Base-by-base conservation (phyloP, 2,113 vertebrate species). In the Aramus guarauna region DNA sequence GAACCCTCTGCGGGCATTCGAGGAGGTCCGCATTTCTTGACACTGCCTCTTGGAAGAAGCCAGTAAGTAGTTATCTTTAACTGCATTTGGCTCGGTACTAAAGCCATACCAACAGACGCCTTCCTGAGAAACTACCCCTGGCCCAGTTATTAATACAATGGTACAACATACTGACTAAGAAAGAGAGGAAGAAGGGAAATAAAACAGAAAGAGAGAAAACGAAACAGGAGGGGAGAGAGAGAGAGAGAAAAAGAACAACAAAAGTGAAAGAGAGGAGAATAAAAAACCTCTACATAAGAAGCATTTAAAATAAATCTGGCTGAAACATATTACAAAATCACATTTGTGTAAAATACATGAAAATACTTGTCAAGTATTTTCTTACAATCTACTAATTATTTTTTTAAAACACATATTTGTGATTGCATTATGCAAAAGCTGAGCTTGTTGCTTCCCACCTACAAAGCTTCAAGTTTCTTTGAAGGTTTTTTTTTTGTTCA, bases 271-370 rank as follows among this genome's bases (percentile, higher is more conserved):
- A 91, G 34, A 85, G 73, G 32, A 96, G 68, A 95, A 96, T 85
- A 91, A 92, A 96, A 97, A 98, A 97, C 97, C 97, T 98, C 98
- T 98, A 99, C 97, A 98, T 97, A 98, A 98, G 98, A 99, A 98
- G 98, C 96, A 98, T 96, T 98, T 98, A 98, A 98, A 98, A 99
- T 98, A 99, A 98, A 99, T 98, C 98, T 98, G 98, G 98, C 98
- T 98, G 98, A 99, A 98, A 98, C 98, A 98, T 98, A 98, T 97
- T 98, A 98, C 95, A 98, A 98, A 99, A 98, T 99, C 99, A 99
- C 99, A 99, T 99, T 98, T 99, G 98, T 98, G 98, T 99, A 98
- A 99, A 99, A 98, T 98, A 99, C 98, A 99, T 32, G 98, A 98
- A 98, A 99, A 98, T 98, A 97, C 98, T 98, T 98, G 98, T 98